These are phyloP conservation scores for Bombus superbus DNA, from an alignment of 1,140 invertebrate genomes.

Conservation along the genomic window DNA sequence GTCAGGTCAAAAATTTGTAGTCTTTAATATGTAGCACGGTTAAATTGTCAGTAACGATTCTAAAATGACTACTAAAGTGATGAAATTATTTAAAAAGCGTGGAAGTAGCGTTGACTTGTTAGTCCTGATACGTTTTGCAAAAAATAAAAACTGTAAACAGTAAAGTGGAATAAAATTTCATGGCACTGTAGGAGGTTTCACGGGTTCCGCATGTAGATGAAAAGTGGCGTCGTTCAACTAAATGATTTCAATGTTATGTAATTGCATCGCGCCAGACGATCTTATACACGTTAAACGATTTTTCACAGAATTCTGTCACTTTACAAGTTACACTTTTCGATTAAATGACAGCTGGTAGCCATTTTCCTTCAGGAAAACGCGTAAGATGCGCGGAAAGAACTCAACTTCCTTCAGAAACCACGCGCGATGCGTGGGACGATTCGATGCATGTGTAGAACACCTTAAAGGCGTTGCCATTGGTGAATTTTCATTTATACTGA, in stretches of 20 bases:
- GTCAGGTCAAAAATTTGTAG: conserved; percentile 18
- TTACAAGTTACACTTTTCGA: conserved; percentile 68
- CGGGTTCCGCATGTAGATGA: conserved; percentile 47
- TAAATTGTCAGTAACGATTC: conserved; percentile 15
- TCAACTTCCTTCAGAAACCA: conserved; percentile 67
- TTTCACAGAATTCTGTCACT: conserved; percentile 53
- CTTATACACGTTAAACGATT: conserved; percentile 8
- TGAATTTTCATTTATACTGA: conserved; percentile 8
- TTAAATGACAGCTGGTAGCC: conserved; percentile 77
- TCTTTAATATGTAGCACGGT: conserved; percentile 12
- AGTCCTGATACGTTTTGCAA: conserved; percentile 45
- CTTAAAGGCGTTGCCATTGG: conserved; percentile 49
- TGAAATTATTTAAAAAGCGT: conserved; percentile 7
- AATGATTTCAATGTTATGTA: conserved; percentile 63
- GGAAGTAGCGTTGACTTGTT: conserved; percentile 27
- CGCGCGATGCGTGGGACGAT: conserved; percentile 66
- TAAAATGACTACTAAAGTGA: not conserved
- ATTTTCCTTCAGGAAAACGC: conserved; percentile 77
- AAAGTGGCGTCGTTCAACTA: conserved; percentile 45
- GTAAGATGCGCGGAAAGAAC: conserved; percentile 73
- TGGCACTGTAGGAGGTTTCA: conserved; percentile 66
- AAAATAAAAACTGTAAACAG: conserved; percentile 72
- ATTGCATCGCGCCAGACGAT: conserved; percentile 62
- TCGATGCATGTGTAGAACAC: conserved; percentile 36
- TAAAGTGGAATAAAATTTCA: conserved; percentile 67